phyloP scores from a whole-genome alignment of 2,888 invertebrate genomes.

The Lithophane ornitopus region DNA sequence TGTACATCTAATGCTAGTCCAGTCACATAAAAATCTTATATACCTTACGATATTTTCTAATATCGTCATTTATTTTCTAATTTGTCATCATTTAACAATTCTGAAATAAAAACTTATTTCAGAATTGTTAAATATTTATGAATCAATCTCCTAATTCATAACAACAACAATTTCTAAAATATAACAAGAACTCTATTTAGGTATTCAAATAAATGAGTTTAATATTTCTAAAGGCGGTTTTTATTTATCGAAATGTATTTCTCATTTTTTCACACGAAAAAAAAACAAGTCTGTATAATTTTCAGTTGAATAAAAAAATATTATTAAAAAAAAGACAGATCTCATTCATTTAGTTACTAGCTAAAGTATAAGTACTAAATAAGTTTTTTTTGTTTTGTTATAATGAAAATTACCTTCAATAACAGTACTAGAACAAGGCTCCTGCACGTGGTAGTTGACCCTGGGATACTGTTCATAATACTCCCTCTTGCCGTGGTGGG shows the following conservation, averaged over 20 bases:
- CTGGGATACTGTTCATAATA: slow-evolving; percentile 86
- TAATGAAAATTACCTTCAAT: slow-evolving; percentile 76
- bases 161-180: background rate
- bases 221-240: background rate
- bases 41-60: background rate
- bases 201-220: background rate
- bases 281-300: background rate
- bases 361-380: background rate
- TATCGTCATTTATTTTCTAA: no score
- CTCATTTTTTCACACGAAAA: background rate
- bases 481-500: slow-evolving; percentile 83
- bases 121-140: background rate
- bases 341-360: background rate
- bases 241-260: background rate
- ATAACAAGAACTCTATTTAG: background rate
- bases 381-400: no score
- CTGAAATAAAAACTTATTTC: no score
- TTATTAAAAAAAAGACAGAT: background rate
- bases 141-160: background rate
- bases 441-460: slow-evolving; percentile 78
- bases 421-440: slow-evolving; percentile 79
- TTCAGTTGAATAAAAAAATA: background rate
- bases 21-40: background rate
- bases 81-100: no score
- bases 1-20: background rate